These are phyloP conservation scores for Apoda limacodes DNA, from an alignment of 2,888 invertebrate species.

Conservation along the genomic window DNA sequence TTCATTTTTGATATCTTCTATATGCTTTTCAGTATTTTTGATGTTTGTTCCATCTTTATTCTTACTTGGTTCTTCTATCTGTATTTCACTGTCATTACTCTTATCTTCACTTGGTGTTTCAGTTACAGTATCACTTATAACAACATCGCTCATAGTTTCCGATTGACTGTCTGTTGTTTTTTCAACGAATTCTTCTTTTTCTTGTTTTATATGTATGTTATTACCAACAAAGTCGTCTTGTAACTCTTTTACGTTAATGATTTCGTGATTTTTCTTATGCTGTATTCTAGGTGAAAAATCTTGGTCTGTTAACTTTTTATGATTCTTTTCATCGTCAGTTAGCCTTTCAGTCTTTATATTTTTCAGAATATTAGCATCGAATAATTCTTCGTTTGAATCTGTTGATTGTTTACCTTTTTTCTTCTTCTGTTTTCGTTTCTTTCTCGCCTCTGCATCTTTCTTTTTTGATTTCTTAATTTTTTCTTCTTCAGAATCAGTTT, in stretches of 20 bases:
- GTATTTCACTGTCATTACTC: too few relatives aligned
- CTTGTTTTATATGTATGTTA: slow-evolving; percentile 46
- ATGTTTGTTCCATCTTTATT: too few relatives aligned
- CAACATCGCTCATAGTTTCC: background rate
- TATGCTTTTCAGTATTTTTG: too few relatives aligned
- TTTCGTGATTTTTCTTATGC: slow-evolving; percentile 39
- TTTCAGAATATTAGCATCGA: slow-evolving; percentile 52
- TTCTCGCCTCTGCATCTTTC: slow-evolving; percentile 20
- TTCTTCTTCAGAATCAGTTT: slow-evolving; percentile 31
- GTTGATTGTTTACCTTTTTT: slow-evolving; percentile 34
- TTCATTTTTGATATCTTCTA: too few relatives aligned
- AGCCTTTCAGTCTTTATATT: slow-evolving; percentile 56
- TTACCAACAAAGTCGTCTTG: slow-evolving; percentile 56
- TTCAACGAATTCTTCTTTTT: slow-evolving; percentile 37
- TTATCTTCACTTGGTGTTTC: slow-evolving; percentile 2
- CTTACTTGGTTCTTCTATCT: too few relatives aligned
- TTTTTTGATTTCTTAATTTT: slow-evolving; percentile 23
- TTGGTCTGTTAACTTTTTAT: slow-evolving; percentile 20
- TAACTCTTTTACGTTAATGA: slow-evolving; percentile 57
- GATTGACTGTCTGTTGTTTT: slow-evolving; percentile 7
- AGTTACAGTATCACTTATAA: background rate
- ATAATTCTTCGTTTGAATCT: slow-evolving; percentile 40
- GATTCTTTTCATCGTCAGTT: slow-evolving; percentile 46
- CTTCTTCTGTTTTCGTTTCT: slow-evolving; percentile 17
- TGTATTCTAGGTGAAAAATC: slow-evolving; percentile 42